Evolutionary conservation across 1,140 invertebrate species (phyloP), one percentile per base, ranked within the genome.

Genomic region (Conus ventricosus): DNA sequence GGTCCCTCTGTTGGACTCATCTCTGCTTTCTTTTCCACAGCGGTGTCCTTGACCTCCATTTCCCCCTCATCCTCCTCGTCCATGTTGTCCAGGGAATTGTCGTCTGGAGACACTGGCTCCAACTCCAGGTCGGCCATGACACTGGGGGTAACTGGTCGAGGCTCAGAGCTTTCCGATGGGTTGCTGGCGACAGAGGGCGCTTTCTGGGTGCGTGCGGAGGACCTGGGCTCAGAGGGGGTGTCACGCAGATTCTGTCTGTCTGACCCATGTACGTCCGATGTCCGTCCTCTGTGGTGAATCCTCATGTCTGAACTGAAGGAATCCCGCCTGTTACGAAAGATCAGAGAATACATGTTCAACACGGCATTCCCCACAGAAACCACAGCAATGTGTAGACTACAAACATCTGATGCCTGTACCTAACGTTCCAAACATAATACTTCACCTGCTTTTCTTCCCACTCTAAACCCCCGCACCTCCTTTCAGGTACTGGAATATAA

Each of bases 21-120:
- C 88, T 84, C 57, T 27, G 15, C 67, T 11, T 87, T 87, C 54
- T 88, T 84, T 55, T 86, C 85, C 57, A 88, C 83, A 2, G 17
- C 80, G 0, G 23, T 15, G 13, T 78, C 51, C 87, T 85, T 71
- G 78, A 60, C 15, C 54, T 84, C 23, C 11, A 53, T 76, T 83
- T 87, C 88, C 55, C 84, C 86, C n/a, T 89, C 88, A 15, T 71
- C 90, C 60, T 90, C 90, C 20, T 89, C 88, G 11, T 60, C 11
- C 51, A 87, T 20, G n/a, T 90, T 82, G 27, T 85, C 88, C 5
- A 88, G 51, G 17, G 87, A 84, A 10, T 87, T 78, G 54, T 89
- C 87, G 53, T 90, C 90, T 54, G 87, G 87, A 10, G 88, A 89
- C n/a, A 89, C 90, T 17, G 88, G 88, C 60, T 90, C 90, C 60